Conservation (phyloP, 2,797 vertebrate genomes). For the Naso thynnoides region DNA sequence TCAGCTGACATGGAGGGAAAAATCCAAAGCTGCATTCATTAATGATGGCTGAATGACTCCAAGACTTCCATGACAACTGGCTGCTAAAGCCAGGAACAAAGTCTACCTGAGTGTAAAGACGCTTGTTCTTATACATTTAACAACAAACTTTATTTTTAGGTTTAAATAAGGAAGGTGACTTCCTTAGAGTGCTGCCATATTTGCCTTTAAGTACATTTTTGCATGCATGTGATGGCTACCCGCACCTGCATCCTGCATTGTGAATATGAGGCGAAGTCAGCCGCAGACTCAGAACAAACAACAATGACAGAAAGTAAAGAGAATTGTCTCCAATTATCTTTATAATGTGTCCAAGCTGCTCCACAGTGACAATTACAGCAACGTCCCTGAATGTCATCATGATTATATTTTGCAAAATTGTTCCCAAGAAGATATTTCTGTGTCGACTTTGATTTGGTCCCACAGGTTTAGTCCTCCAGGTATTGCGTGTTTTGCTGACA, state of each 20-base stretch:
- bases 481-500: neutral
- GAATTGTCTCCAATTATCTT: neutral
- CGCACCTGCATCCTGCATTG: neutral
- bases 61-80: neutral
- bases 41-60: constrained; percentile 9
- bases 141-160: neutral
- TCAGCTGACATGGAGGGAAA: neutral
- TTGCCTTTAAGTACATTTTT: neutral
- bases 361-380: neutral
- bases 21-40: constrained; percentile 11
- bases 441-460: neutral
- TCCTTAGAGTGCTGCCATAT: neutral
- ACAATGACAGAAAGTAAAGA: neutral
- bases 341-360: neutral
- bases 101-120: neutral
- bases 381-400: neutral
- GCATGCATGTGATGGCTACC: neutral
- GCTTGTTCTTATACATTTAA: neutral
- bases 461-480: neutral
- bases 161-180: neutral
- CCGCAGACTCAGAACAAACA: neutral
- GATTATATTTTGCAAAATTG: neutral
- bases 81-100: neutral
- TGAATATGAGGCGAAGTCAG: neutral
- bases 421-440: neutral